Evolutionary conservation across 2,888 invertebrate genomes (phyloP), one percentile per base, ranked within the genome.

Genomic region (Rhodophaea formosa): DNA sequence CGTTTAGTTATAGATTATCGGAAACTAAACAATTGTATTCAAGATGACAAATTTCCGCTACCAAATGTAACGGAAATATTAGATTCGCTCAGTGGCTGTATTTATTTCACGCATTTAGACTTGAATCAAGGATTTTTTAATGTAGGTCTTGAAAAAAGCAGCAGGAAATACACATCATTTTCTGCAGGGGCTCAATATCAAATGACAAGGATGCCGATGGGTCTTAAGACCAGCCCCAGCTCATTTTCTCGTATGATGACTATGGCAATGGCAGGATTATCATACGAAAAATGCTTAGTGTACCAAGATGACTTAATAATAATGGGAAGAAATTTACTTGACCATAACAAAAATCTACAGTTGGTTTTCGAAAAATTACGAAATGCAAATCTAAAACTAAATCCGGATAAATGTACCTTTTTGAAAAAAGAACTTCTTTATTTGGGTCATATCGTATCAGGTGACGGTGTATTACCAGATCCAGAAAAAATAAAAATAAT

Each of bases 401-500:
- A 47, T 29, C 47, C 47, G 47, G 42, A 10, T 59, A 63, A 57
- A 54, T 55, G 16, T 35, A 35, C 16, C 15, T 47, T 1, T 10
- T 62, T 6, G 44, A 60, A 56, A 58, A 61, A 32, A 60, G 63
- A 54, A 62, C 62, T 7, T 7, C n/a, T 16, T 62, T 45, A 15
- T 15, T 45, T n/a, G 15, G 47, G 47, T 12, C 47, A 17, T 47
- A 29, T 47, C 17, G 29, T 47, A 12, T 47, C 23, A 5, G 5
- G 10, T 8, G 47, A 47, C 10, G 45, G 45, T 8, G 17, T 47
- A 8, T 47, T 5, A 8, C 64, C 1, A 51, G 60, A 61, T 10
- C 29, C 7, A 47, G 23, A 47, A 23, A 47, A 23, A 47, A 47
- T 2, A 29, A 47, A 23, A 29, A 30, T 6, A 6, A 30, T 30